Percentiles rank a stretch among this genome's conserved stretches.
Conservation (phyloP, 2,797 vertebrate species). For the Spinibarbus caldwelli region DNA sequence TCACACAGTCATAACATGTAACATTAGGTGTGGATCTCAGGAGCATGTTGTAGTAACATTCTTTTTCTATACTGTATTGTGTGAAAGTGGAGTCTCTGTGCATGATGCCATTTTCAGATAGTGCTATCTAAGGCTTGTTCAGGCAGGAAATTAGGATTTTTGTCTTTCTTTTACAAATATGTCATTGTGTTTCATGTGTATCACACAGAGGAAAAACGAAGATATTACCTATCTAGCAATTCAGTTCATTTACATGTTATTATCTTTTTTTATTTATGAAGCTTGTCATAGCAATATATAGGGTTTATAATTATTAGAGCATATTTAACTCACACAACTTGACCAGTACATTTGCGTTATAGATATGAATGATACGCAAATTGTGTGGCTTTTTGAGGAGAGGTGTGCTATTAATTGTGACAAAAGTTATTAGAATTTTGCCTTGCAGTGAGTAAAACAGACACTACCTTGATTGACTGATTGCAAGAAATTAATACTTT, state of each 20-base stretch:
- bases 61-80: background rate
- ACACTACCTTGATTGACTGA: too few species aligned
- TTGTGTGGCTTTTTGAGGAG: background rate
- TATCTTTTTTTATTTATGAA: background rate
- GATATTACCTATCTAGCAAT: background rate
- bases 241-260: background rate
- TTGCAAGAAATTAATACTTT: too few species aligned
- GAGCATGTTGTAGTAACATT: too few species aligned
- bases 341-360: too few species aligned
- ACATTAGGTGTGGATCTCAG: background rate
- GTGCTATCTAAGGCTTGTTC: slow-evolving; percentile 52
- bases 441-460: too few species aligned
- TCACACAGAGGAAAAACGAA: background rate
- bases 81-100: slow-evolving; percentile 1
- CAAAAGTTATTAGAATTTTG: too few species aligned
- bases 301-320: background rate
- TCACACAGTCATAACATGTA: background rate
- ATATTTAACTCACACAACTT: background rate
- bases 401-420: background rate
- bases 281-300: too few species aligned
- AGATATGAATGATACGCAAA: background rate
- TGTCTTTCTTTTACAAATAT: background rate
- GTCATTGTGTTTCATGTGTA: background rate
- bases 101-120: slow-evolving; percentile 47
- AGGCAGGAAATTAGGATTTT: slow-evolving; percentile 34